phyloP scores from a whole-genome alignment of 2,888 invertebrate species.

The Lochmaea crataegi region DNA sequence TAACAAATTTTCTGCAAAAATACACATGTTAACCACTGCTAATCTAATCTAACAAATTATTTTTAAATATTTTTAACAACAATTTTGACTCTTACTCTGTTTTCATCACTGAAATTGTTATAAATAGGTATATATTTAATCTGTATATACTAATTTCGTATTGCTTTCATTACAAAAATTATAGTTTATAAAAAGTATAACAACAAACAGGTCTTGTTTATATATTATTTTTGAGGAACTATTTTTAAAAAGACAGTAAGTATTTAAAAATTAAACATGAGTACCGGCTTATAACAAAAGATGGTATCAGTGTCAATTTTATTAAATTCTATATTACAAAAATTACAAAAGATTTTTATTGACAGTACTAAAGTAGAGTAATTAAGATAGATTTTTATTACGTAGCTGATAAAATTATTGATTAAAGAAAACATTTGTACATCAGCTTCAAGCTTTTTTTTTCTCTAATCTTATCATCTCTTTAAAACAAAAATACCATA shows the following conservation, averaged over 20 bases:
- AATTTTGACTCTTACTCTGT: background rate
- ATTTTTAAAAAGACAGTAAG: too few species aligned
- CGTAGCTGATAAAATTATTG: background rate
- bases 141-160: too few species aligned
- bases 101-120: background rate
- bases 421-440: background rate
- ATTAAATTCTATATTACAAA: too few species aligned
- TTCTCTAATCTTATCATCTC: background rate
- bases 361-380: too few species aligned
- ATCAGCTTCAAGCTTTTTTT: background rate
- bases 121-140: background rate
- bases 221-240: too few species aligned
- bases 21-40: background rate
- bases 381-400: background rate
- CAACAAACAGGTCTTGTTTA: too few species aligned
- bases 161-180: too few species aligned
- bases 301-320: too few species aligned
- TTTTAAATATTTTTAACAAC: too few species aligned
- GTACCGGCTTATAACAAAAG: too few species aligned
- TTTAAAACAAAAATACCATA: background rate
- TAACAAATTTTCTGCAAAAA: slow-evolving; percentile 27
- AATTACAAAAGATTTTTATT: too few species aligned
- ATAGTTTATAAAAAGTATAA: background rate
- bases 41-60: background rate
- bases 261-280: too few species aligned